Base-by-base conservation (phyloP, 1,140 invertebrate genomes). In the Hylyphantes graminicola region DNA sequence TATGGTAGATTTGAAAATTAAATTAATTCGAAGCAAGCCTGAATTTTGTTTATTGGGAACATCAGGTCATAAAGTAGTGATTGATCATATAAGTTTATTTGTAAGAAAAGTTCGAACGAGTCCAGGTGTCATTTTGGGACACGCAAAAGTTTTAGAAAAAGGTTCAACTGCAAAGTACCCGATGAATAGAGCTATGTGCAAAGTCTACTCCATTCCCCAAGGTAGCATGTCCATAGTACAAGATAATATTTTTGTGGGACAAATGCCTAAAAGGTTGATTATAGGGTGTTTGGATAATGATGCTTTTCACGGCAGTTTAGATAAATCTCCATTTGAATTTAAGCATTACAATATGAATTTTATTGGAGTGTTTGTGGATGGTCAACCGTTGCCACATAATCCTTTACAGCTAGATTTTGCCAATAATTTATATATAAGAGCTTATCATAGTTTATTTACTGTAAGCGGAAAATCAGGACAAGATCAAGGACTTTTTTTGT, bases 201-300 rank as follows among this genome's bases (percentile, higher is more conserved):
- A 72, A 63, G 35, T 35, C 4, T 82, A 53, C 64, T 82, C 79
- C 15, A 48, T 73, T 15, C 59, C 79, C 13, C 13, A 73, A 64
- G 68, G 79, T 50, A 82, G 50, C 8, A 65, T 55, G 77, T 68
- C 64, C 0, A 17, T 80, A 10, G 15, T 80, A 8, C 77, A 80
- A 82, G 78, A 81, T 21, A 57, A 82, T 19, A 48, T 82, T n/a
- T 82, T 82, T 82, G 12, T 54, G 4, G 50, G 55, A 13, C n/a
- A 72, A 51, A 73, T 82, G 54, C 68, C 55, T 15, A 72, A 74
- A 21, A 50, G 19, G 21, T n/a, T 64, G 10, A 13, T 82, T 21
- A 11, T 72, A 51, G 79, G 10, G 21, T 67, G 63, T 54, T 54
- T 64, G 5, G 70, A 82, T 15, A 63, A 78, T 19, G 19, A 13